A percentile compares a stretch with the other conserved stretches of the same genome.
These are phyloP conservation scores for Melanostoma mellinum DNA, from an alignment of 2,888 invertebrate species.

Conservation along the genomic window DNA sequence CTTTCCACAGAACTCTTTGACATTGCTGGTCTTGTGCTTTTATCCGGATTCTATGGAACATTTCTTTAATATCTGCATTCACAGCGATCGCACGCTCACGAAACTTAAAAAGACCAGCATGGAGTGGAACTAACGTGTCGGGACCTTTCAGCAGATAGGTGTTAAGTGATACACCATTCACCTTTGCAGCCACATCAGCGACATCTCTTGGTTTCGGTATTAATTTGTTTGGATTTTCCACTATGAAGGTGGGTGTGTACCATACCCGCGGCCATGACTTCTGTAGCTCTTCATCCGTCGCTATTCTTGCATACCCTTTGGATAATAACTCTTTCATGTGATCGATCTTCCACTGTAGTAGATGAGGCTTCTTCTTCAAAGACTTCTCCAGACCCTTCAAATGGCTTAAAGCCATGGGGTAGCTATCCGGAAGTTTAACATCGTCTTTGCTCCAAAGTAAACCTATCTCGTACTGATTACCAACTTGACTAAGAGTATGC, in stretches of 20 bases:
- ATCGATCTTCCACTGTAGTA: background rate
- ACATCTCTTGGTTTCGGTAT: background rate
- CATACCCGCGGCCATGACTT: background rate
- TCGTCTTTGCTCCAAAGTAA: too few species aligned
- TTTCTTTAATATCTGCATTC: background rate
- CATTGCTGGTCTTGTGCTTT: conserved; percentile 9
- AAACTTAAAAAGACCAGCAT: conserved; percentile 1
- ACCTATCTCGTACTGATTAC: too few species aligned
- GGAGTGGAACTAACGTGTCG: background rate
- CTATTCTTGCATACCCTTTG: conserved; percentile 1
- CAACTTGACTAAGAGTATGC: too few species aligned
- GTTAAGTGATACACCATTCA: background rate
- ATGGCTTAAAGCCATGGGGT: too few species aligned
- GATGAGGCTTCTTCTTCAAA: too few species aligned
- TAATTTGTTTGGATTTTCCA: background rate
- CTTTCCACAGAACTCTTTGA: background rate
- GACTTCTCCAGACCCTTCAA: too few species aligned
- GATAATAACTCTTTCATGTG: background rate
- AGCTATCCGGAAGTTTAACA: too few species aligned
- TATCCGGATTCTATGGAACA: background rate
- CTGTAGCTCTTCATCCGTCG: background rate
- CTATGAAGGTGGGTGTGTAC: background rate
- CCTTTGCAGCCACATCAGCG: background rate
- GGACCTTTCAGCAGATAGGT: background rate
- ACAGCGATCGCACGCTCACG: background rate